Evolutionary conservation across 2,113 vertebrate species (phyloP), one percentile per base, ranked within the genome.

Genomic region (Vombatus ursinus): DNA sequence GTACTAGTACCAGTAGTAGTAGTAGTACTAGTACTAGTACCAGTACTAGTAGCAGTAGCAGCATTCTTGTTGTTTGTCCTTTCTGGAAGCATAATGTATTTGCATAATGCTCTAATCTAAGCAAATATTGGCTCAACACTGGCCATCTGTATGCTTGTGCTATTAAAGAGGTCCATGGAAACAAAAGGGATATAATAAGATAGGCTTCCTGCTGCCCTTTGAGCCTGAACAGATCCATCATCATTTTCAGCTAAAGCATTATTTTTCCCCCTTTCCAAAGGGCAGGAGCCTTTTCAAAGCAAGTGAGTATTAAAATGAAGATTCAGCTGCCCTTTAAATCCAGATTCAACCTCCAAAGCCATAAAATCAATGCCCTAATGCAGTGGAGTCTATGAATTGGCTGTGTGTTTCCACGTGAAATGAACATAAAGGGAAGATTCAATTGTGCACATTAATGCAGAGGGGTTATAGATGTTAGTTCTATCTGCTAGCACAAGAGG

Each of bases 291-390:
- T 50, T 84, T 44, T 44, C 68, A 23, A 84, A 44, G 68, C 37
- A 0, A 7, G 47, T 23, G 2, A 44, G 50, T 84, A 51, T 50
- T 50, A 47, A 90, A 77, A 91, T n/a, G 44, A 92, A 93, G 52
- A 47, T 53, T 50, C 26, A 57, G 26, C 25, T 51, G 37, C 93
- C 7, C 89, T 95, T 48, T 52, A 3, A 44, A 2, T 77, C 68
- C 47, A 49, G 22, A 2, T 16, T 92, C 3, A 0, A 90, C 52
- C 84, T 95, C 93, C 44, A 16, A 92, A 54, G 50, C 54, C 92
- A 84, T 84, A 44, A 84, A 84, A 92, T 90, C 92, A 54, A 92
- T 51, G 77, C 57, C 0, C 77, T 92, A 96, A 95, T 95, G 90
- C n/a, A 84, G 68, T 49, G 77, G 14, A 92, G 90, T 50, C 48